phyloP scores from a whole-genome alignment of 2,797 vertebrate species.

The Catamblyrhynchus diadema region DNA sequence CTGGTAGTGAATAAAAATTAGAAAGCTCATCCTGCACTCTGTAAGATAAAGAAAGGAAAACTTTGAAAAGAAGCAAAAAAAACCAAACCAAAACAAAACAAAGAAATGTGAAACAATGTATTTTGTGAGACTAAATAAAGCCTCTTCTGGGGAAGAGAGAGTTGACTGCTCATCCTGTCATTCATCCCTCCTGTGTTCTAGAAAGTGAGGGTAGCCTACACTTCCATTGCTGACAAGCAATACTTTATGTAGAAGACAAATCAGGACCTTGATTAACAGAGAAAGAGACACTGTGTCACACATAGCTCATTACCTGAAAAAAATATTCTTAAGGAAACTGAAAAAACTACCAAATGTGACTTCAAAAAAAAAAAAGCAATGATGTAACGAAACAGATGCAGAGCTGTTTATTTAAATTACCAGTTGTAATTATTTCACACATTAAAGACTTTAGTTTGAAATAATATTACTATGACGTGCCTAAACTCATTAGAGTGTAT shows the following conservation, averaged over 20 bases:
- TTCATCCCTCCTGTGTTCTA: background rate
- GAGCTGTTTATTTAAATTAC: background rate
- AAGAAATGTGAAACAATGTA: accelerated
- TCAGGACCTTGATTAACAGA: background rate
- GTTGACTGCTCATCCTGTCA: background rate
- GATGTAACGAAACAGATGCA: background rate
- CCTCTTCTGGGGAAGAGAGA: background rate
- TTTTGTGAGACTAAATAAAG: background rate
- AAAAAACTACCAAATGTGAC: background rate
- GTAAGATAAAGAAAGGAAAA: background rate
- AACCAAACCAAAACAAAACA: too few relatives aligned
- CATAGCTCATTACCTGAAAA: background rate
- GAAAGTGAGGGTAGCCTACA: background rate
- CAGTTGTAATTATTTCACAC: background rate
- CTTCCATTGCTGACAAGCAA: background rate
- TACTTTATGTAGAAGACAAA: background rate
- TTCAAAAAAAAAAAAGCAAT: background rate
- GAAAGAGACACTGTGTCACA: background rate
- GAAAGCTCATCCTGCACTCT: background rate
- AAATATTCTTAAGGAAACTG: background rate
- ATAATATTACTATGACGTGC: background rate
- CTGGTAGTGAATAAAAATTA: background rate
- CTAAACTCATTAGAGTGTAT: background rate
- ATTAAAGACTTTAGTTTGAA: background rate
- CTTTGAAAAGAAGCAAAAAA: background rate